Evolutionary conservation across 2,113 vertebrate genomes (phyloP).

Genomic region (Colaptes auratus): DNA sequence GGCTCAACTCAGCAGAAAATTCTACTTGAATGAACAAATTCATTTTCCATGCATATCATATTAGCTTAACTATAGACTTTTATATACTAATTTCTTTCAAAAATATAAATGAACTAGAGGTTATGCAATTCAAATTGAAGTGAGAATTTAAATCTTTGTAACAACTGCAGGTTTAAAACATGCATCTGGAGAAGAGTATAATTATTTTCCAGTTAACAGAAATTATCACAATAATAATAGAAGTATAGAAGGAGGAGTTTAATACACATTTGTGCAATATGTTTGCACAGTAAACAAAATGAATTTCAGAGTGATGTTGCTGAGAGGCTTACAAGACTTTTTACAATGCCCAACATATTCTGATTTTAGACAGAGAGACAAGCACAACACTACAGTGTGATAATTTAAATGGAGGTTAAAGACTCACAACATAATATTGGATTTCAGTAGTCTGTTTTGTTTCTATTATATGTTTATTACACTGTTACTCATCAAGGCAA

Average conservation of each 20-base stretch:
- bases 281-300: constrained; percentile 16
- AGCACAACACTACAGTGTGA: background rate
- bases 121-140: constrained; percentile 47
- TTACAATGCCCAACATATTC: background rate
- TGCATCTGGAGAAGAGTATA: constrained; percentile 32
- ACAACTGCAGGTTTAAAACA: constrained; percentile 30
- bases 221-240: constrained; percentile 27
- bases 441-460: background rate
- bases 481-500: background rate
- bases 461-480: background rate
- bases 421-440: background rate
- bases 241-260: background rate
- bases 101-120: constrained; percentile 40
- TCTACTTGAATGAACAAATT: constrained; percentile 68
- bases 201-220: constrained; percentile 36
- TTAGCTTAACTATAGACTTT: constrained; percentile 46
- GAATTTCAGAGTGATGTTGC: background rate
- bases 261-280: background rate
- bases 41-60: constrained; percentile 53
- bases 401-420: background rate
- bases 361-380: background rate
- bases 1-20: constrained; percentile 58
- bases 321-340: background rate
- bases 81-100: constrained; percentile 40
- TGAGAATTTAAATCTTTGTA: constrained; percentile 29